These are phyloP conservation scores for Platycheirus rosarum DNA, from an alignment of 2,888 invertebrate genomes.

Conservation along the genomic window DNA sequence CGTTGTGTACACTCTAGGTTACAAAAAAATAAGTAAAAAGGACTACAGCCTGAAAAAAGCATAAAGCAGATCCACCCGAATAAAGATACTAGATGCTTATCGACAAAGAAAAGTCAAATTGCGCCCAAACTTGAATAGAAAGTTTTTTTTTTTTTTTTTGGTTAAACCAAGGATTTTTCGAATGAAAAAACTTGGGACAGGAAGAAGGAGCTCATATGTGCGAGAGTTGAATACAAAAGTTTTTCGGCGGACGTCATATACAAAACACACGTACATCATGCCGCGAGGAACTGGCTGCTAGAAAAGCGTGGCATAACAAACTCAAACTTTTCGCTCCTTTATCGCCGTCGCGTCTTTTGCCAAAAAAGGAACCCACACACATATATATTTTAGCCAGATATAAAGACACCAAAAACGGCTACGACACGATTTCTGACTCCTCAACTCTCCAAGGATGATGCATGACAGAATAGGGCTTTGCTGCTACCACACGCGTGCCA, in stretches of 20 bases:
- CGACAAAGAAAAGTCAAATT: conserved; percentile 63
- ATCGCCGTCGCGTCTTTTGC: conserved; percentile 51
- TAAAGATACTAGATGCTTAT: conserved; percentile 44
- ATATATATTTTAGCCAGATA: conserved; percentile 47
- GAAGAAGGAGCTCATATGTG: conserved; percentile 32
- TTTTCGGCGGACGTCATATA: conserved; percentile 36
- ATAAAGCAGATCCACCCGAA: conserved; percentile 47
- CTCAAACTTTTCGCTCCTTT: conserved; percentile 55
- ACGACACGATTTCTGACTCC: conserved; percentile 2
- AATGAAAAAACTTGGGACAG: not conserved
- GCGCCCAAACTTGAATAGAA: conserved; percentile 23
- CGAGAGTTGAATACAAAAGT: conserved; percentile 57
- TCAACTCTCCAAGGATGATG: conserved; percentile 32
- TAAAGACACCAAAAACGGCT: conserved; percentile 21
- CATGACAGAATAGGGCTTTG: conserved; percentile 42
- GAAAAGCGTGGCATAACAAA: too few relatives aligned
- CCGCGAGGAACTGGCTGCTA: not conserved
- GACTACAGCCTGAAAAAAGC: conserved; percentile 15
- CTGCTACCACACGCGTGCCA: conserved; percentile 39
- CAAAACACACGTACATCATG: conserved; percentile 6
- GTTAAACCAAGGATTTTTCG: not conserved
- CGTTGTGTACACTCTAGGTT: conserved; percentile 9
- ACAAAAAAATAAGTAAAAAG: not conserved
- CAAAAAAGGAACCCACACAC: conserved; percentile 39
- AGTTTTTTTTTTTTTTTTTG: not conserved